Percentiles rank a stretch among this genome's conserved stretches.
phyloP scores from a whole-genome alignment of 1,140 invertebrate species.

The Drosophila truncata region DNA sequence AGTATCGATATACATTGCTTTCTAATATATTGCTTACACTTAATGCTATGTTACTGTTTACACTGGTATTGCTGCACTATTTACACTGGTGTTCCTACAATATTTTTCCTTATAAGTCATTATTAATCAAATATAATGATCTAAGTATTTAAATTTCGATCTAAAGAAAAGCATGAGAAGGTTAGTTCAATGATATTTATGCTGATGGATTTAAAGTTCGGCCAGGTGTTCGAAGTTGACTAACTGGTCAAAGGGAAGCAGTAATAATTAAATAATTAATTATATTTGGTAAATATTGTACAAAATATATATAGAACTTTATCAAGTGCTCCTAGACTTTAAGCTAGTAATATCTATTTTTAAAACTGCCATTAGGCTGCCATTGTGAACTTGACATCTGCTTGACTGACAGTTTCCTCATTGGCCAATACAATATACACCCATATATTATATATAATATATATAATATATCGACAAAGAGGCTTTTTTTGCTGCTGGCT shows the following conservation, averaged over 20 bases:
- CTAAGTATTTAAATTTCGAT: not conserved
- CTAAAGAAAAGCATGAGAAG: not conserved
- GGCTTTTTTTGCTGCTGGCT: conserved; percentile 11
- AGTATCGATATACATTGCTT: too few species aligned
- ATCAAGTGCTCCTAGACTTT: not conserved
- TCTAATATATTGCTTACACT: too few species aligned
- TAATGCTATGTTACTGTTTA: too few species aligned
- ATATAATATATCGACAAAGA: not conserved
- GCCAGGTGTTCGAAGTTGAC: not conserved
- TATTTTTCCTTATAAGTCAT: too few species aligned
- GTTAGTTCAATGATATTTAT: not conserved
- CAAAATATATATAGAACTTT: not conserved
- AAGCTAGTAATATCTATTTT: too few species aligned
- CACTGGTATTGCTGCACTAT: too few species aligned
- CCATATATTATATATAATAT: not conserved
- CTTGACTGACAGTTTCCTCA: conserved; percentile 25
- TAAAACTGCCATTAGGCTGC: too few species aligned
- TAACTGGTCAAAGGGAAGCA: too few species aligned
- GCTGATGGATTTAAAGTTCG: not conserved
- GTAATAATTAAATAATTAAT: too few species aligned
- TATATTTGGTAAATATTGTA: too few species aligned
- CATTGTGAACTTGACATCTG: conserved; percentile 17
- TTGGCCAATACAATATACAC: conserved; percentile 18
- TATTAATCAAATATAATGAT: not conserved
- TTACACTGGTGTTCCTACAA: too few species aligned